phyloP scores from a whole-genome alignment of 2,888 invertebrate genomes.

The Chrysomela aeneicollis region DNA sequence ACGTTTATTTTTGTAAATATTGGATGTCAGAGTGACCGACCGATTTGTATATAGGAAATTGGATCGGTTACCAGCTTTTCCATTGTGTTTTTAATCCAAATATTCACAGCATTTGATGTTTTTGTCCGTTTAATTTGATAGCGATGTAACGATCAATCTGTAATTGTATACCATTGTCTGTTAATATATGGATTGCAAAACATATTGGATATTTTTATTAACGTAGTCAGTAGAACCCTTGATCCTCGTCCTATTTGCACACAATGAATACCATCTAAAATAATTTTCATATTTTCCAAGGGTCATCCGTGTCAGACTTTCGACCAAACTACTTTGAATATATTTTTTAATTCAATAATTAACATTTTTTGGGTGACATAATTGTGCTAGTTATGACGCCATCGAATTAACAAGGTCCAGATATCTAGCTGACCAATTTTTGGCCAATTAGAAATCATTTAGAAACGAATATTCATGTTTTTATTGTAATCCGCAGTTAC shows the following conservation, averaged over 20 bases:
- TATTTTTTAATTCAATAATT: too few species aligned
- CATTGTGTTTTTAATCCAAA: constrained; percentile 56
- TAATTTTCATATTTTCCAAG: not conserved
- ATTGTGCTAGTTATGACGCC: too few species aligned
- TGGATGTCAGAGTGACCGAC: constrained; percentile 19
- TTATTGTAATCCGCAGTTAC: too few species aligned
- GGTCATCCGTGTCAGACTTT: not conserved
- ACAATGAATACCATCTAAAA: constrained; percentile 20
- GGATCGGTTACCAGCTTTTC: constrained; percentile 26
- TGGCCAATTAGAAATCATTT: too few species aligned
- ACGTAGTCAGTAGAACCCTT: constrained; percentile 41
- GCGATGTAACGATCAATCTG: constrained; percentile 42
- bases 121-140: constrained; percentile 23
- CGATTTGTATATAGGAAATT: constrained; percentile 1
- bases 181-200: constrained; percentile 60
- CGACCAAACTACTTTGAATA: not conserved
- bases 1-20: constrained; percentile 27
- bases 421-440: too few species aligned
- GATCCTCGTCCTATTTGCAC: constrained; percentile 29
- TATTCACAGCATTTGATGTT: constrained; percentile 57
- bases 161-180: constrained; percentile 54
- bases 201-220: constrained; percentile 35
- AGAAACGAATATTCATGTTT: too few species aligned
- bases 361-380: too few species aligned
- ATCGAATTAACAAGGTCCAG: too few species aligned